A percentile compares a stretch with the other conserved stretches of the same genome.
Conservation (phyloP, 2,113 vertebrate species). For the Dissostichus mawsoni region DNA sequence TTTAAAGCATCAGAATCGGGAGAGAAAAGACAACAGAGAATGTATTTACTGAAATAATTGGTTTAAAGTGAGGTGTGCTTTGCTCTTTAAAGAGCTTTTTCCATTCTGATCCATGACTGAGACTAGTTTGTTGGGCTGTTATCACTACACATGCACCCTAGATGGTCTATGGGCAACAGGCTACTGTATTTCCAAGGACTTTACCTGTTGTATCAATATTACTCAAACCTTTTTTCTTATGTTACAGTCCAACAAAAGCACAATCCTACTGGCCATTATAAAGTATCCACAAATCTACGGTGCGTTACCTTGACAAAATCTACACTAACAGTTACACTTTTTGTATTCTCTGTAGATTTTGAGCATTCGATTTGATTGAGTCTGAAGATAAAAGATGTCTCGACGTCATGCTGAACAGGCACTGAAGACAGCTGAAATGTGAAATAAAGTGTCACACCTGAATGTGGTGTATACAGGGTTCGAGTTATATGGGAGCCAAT, state of each 20-base stretch:
- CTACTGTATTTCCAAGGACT: neutral
- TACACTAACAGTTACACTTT: neutral
- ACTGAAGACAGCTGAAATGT: constrained; percentile 8
- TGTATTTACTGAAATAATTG: constrained; percentile 15
- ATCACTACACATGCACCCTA: neutral
- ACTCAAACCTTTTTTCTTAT: neutral
- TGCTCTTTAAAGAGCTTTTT: neutral
- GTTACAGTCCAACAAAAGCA: neutral
- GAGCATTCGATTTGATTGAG: neutral
- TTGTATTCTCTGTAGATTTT: neutral
- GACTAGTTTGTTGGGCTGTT: neutral
- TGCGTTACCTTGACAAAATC: neutral
- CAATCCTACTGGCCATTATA: neutral
- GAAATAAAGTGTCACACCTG: neutral
- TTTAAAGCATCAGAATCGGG: constrained; percentile 3
- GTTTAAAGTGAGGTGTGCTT: neutral
- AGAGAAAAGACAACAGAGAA: neutral
- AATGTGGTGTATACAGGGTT: neutral
- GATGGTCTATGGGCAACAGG: neutral
- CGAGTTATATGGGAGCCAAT: too few species aligned
- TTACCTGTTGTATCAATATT: neutral
- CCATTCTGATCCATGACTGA: neutral
- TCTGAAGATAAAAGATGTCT: neutral
- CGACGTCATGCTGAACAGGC: neutral
- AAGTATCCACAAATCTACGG: neutral